Conservation (phyloP, 1,140 invertebrate genomes). For the Antheraea mylitta region DNA sequence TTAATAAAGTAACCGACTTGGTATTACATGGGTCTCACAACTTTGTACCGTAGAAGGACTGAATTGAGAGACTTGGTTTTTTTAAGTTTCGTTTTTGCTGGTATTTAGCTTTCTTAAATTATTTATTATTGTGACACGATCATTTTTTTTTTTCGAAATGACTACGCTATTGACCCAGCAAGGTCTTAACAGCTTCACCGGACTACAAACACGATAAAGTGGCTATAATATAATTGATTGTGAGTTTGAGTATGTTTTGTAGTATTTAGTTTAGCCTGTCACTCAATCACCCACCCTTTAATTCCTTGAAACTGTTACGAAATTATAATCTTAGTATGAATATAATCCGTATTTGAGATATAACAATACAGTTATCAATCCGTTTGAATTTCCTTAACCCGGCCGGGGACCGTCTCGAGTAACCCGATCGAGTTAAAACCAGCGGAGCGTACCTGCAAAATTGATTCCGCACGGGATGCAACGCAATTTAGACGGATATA, state of each 20-base stretch:
- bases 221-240: too few species aligned
- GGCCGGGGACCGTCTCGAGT: neutral
- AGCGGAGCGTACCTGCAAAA: neutral
- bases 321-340: neutral
- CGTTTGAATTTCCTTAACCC: constrained; percentile 1
- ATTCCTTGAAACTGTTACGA: neutral
- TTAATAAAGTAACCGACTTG: too few species aligned
- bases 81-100: too few species aligned
- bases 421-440: constrained; percentile 2
- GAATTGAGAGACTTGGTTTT: too few species aligned
- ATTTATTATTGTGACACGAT: too few species aligned
- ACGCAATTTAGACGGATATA: constrained; percentile 1
- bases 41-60: too few species aligned
- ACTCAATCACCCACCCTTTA: neutral
- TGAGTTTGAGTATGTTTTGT: neutral
- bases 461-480: constrained; percentile 3
- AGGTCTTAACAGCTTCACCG: too few species aligned
- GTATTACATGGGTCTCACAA: too few species aligned
- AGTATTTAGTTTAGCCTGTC: neutral
- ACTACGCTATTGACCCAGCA: too few species aligned
- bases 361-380: neutral
- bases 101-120: too few species aligned
- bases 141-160: too few species aligned
- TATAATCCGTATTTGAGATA: neutral
- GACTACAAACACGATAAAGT: too few species aligned